Evolutionary conservation across 2,113 vertebrate species (phyloP).

Genomic region (Labeo rohita): DNA sequence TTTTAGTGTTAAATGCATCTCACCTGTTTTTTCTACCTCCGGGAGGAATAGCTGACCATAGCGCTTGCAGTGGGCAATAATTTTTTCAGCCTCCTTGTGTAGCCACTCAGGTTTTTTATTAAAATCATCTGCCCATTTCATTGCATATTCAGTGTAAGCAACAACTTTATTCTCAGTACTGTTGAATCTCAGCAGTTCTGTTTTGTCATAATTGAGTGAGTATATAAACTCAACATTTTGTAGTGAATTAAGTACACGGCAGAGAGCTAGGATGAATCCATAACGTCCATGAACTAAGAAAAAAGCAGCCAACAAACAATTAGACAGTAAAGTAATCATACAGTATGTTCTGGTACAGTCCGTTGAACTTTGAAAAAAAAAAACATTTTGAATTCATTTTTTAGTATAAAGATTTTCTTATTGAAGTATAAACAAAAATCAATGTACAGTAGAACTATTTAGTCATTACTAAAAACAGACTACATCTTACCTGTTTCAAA

Average conservation of each 20-base stretch:
- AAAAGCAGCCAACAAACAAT: not conserved
- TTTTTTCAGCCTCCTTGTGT: not conserved
- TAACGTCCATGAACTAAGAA: constrained; percentile 39
- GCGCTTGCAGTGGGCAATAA: not conserved
- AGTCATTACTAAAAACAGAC: not conserved
- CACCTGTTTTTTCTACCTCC: not conserved
- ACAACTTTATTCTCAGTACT: constrained; percentile 47
- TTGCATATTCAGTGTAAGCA: constrained; percentile 46
- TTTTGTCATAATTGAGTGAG: constrained; percentile 44
- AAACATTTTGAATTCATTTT: not conserved
- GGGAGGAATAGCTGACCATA: not conserved
- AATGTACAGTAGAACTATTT: not conserved
- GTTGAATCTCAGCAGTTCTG: constrained; percentile 44
- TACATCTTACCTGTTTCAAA: constrained; percentile 1
- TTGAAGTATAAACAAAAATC: not conserved
- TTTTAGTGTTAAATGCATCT: not conserved
- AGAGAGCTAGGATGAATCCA: not conserved
- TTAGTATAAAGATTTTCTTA: not conserved
- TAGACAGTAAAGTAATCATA: not conserved
- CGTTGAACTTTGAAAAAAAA: not conserved
- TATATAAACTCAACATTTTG: constrained; percentile 9
- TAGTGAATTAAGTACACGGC: constrained; percentile 9
- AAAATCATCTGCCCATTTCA: constrained; percentile 14
- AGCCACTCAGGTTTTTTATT: constrained; percentile 31
- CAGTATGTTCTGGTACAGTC: not conserved